Evolutionary conservation across 35 echinoderm and acorn worm genomes (phyloP), one percentile per base, ranked within the genome.

Genomic region (Apostichopus parvimensis): DNA sequence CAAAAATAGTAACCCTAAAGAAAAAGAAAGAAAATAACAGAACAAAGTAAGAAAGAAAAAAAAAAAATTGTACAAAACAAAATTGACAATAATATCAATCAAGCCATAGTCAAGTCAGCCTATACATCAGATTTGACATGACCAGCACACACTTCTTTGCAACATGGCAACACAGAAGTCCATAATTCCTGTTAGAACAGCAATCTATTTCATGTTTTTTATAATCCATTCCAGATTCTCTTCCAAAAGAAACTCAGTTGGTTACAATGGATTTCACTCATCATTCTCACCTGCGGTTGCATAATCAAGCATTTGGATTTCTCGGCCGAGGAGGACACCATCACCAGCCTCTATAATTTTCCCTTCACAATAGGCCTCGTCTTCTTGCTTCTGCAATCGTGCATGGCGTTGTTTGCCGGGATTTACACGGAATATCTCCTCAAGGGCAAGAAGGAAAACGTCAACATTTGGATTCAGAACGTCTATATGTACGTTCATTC

Each of bases 371-470:
- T 77, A 17, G 78, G 81, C 8, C 53, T 93, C n/a, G 10, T 96
- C 79, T 88, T 93, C 77, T 84, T 99, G 59, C 57, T 99, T 1
- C 5, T 93, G 9, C 97, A 99, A 77, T 73, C 94, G 1, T 56
- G 91, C 6, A 96, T 95, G 55, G 91, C 97, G 6, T 92, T 80
- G 22, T 92, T 99, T 83, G 97, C 97, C 4, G 93, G 95, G 6
- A 94, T 99, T 89, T 99, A 94, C 97, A 99, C 80, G 4, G 97
- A 99, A 68, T 94, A 93, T 68, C 93, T 99, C 6, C 81, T 99
- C 8, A 99, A 99, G 80, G 91, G 90, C 9, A 17, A 92, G 72
- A 68, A 83, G 25, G 90, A 78, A 22, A 14, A 91, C 3, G 85
- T 99, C 62, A 82, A 96, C 62, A 77, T 99, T 8, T 99, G 97